Base-by-base conservation (phyloP, 1,140 invertebrate species). In the Babylonia areolata region DNA sequence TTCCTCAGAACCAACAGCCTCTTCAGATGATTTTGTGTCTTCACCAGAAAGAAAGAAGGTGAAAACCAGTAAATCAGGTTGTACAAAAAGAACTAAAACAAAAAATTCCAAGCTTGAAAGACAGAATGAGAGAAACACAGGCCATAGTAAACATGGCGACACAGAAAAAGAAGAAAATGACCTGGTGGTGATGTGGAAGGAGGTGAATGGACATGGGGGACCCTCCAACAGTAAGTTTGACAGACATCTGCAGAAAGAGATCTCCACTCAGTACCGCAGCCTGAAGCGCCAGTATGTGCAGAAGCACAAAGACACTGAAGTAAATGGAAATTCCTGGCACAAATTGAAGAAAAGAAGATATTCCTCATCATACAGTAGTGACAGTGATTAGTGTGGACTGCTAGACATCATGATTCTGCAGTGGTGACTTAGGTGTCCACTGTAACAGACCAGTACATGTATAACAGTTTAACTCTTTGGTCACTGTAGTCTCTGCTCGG, bases 141-240 rank as follows among this genome's bases (percentile, higher is more conserved):
- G 11, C 6, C n/a, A 35, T 15, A 77, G 23, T 3, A 39, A 77
- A 28, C 35, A 6, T 20, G 37, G 2, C 2, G 35, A 28, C 75
- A 28, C 11, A 11, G 20, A 28, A 15, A 37, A 77, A 15, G 20
- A 9, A 28, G 75, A 77, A 28, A 39, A 77, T 23, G 37, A 40
- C 2, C 35, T 77, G 37, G 75, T 40, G 9, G 75, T 77, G 75
- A 40, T 77, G 75, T 77, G 75, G 75, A 77, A 42, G 35, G 75
- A 77, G 20, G 75, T 23, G 3, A 39, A 40, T 11, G 75, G 75
- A 28, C 15, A 28, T 23, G 37, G 6, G 35, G 37, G 20, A 11
- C 6, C 71, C 6, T 6, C 35, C 9, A 42, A 77, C 35, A 39
- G 37, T 5, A 37, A 77, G 11, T 77, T 77, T 28, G 75, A 77